phyloP scores from a whole-genome alignment of 2,888 invertebrate genomes.

The Lochmaea crataegi region DNA sequence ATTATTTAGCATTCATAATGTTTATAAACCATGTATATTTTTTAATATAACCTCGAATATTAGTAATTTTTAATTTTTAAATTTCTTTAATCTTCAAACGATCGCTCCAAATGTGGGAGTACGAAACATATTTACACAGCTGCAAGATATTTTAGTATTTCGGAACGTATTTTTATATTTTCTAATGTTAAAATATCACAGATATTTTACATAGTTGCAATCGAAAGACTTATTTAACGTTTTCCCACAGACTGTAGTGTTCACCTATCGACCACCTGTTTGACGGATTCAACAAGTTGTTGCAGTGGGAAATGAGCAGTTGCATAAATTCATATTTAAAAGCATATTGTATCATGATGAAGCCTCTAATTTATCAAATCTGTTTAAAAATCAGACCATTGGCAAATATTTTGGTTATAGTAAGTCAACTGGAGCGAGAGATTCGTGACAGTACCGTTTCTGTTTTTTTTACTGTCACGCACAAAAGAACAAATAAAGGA shows the following conservation, averaged over 20 bases:
- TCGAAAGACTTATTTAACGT: neutral
- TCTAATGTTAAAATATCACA: neutral
- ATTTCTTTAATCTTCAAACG: slow-evolving; percentile 16
- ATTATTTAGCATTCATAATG: neutral
- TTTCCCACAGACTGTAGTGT: neutral
- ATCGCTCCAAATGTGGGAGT: slow-evolving; percentile 22
- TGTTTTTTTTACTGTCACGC: too few relatives aligned
- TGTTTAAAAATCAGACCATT: too few relatives aligned
- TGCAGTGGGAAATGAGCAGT: neutral
- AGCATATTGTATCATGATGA: neutral
- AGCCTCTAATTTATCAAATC: too few relatives aligned
- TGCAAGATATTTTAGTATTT: slow-evolving; percentile 24
- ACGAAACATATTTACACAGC: slow-evolving; percentile 19
- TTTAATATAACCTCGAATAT: slow-evolving; percentile 1
- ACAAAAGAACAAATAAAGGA: too few relatives aligned
- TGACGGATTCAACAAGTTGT: slow-evolving; percentile 8
- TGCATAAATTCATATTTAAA: neutral
- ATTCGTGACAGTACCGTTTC: too few relatives aligned
- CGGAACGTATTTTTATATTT: slow-evolving; percentile 7
- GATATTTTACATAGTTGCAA: neutral
- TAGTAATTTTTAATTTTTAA: slow-evolving; percentile 10
- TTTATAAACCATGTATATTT: neutral
- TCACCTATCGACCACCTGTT: slow-evolving; percentile 16
- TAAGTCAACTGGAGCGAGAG: too few relatives aligned
- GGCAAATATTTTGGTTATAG: too few relatives aligned